These are phyloP conservation scores for Chloropsis hardwickii DNA, from an alignment of 2,113 vertebrate genomes.

Conservation along the genomic window DNA sequence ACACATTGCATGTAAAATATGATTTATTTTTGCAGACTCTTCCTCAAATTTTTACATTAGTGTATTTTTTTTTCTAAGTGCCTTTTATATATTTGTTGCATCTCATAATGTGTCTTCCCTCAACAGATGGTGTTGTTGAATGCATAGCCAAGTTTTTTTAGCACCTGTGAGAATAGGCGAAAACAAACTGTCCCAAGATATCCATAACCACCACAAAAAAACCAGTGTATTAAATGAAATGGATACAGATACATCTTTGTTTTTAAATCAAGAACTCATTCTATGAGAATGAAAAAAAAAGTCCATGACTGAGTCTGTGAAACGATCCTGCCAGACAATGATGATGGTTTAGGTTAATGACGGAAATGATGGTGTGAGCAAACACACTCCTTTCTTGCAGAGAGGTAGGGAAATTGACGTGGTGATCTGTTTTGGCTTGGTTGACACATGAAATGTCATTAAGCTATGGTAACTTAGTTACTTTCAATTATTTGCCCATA, in stretches of 20 bases:
- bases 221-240: not conserved
- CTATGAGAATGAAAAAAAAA: not conserved
- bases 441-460: not conserved
- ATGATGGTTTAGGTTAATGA: not conserved
- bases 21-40: not conserved
- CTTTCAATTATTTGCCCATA: not conserved
- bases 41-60: not conserved
- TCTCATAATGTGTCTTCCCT: not conserved
- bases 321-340: not conserved
- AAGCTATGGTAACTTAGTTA: not conserved
- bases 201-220: not conserved
- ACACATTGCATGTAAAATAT: not conserved
- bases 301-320: not conserved
- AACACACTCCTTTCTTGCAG: not conserved
- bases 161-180: not conserved
- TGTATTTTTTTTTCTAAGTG: not conserved
- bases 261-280: not conserved
- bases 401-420: not conserved
- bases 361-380: not conserved
- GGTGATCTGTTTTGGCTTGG: not conserved
- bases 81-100: not conserved
- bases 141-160: not conserved
- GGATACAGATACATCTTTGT: not conserved
- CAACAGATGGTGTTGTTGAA: slow-evolving; percentile 6
- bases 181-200: not conserved